These are phyloP conservation scores for Helarctos malayanus DNA, from an alignment of 2,797 vertebrate species.

Conservation along the genomic window DNA sequence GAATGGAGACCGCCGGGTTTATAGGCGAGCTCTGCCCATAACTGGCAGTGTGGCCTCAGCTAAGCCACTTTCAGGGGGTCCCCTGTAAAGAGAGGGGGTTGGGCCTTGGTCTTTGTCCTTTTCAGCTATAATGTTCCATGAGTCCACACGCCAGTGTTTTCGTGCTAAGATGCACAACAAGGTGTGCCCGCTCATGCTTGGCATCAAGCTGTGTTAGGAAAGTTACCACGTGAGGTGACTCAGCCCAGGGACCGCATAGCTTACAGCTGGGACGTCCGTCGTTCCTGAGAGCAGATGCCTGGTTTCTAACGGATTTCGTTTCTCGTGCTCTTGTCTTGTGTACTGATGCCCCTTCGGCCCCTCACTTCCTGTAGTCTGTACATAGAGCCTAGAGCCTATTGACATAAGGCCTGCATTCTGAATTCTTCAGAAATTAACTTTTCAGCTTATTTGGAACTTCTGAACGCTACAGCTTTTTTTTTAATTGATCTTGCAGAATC, in stretches of 20 bases:
- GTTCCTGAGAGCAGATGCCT: neutral
- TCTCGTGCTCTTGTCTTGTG: neutral
- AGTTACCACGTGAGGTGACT: neutral
- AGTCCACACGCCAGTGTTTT: neutral
- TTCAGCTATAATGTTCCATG: neutral
- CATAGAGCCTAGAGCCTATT: neutral
- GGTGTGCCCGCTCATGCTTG: neutral
- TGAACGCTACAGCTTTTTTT: neutral
- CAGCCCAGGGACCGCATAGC: neutral
- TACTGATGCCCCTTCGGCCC: neutral
- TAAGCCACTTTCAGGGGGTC: neutral
- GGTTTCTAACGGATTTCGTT: neutral
- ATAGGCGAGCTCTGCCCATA: neutral
- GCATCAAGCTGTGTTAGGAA: neutral
- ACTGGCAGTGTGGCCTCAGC: neutral
- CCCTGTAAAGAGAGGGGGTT: neutral
- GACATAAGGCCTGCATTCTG: neutral
- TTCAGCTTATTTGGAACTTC: neutral
- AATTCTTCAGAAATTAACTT: slow-evolving; percentile 42
- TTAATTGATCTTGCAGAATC: neutral
- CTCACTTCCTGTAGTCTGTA: neutral
- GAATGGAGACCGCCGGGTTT: neutral
- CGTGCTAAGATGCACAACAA: neutral
- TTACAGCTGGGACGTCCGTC: neutral
- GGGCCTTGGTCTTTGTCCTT: neutral